These are phyloP conservation scores for Laticauda laticaudata DNA, from an alignment of 2,113 vertebrate genomes.

Conservation along the genomic window DNA sequence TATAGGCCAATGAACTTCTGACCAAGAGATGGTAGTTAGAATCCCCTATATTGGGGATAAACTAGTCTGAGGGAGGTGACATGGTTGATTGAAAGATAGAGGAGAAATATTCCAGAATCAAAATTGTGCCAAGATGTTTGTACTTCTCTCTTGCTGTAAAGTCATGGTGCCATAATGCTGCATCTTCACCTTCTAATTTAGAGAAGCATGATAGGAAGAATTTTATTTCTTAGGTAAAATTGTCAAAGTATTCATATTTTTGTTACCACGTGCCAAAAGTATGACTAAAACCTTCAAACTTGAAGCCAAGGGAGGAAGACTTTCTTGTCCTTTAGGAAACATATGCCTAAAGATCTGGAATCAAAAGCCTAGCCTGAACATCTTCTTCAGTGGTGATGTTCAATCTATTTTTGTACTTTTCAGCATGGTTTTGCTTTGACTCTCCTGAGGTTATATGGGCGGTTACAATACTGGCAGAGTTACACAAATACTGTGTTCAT, in stretches of 20 bases:
- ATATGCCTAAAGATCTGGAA: slow-evolving; percentile 14
- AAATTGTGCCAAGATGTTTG: neutral
- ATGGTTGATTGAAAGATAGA: neutral
- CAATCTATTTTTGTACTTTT: slow-evolving; percentile 53
- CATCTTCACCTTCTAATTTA: neutral
- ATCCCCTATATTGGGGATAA: neutral
- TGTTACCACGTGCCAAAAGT: neutral
- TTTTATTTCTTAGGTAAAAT: neutral
- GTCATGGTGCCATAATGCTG: neutral
- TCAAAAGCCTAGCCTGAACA: slow-evolving; percentile 23
- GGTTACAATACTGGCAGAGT: slow-evolving; percentile 72
- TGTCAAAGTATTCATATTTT: neutral
- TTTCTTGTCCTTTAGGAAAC: slow-evolving; percentile 1
- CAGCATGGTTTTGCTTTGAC: slow-evolving; percentile 76
- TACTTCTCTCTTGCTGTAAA: neutral
- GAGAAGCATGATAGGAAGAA: neutral
- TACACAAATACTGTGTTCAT: slow-evolving; percentile 74
- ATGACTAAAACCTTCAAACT: neutral
- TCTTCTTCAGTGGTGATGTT: slow-evolving; percentile 41
- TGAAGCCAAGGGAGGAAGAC: slow-evolving; percentile 18
- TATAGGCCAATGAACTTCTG: neutral
- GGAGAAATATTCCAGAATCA: neutral
- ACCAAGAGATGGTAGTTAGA: neutral
- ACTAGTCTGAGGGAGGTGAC: neutral
- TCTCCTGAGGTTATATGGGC: slow-evolving; percentile 76